Percentiles rank a stretch among this genome's conserved stretches.
Evolutionary conservation across 2,888 invertebrate genomes (phyloP).

Genomic region (Ormyrus thymus): DNA sequence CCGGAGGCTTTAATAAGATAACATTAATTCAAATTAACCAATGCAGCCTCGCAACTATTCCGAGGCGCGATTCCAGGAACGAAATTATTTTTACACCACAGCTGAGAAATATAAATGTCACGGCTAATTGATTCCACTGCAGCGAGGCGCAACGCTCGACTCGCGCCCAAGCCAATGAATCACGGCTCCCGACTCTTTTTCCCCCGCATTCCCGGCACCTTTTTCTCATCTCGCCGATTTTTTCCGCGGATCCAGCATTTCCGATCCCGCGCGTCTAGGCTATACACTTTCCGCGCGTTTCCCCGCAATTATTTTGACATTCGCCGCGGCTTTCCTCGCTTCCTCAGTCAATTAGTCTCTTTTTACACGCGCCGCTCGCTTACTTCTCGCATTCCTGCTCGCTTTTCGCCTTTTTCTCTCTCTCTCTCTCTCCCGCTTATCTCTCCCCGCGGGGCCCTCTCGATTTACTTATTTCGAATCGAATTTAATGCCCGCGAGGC

Average conservation of each 20-base stretch:
- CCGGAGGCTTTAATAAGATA: too few species aligned
- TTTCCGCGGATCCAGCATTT: too few species aligned
- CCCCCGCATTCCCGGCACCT: neutral
- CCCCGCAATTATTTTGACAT: slow-evolving; percentile 45
- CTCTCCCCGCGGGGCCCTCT: slow-evolving; percentile 24
- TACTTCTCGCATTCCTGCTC: slow-evolving; percentile 40
- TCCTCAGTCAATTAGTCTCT: slow-evolving; percentile 47
- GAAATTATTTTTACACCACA: too few species aligned
- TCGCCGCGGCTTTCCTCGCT: slow-evolving; percentile 32
- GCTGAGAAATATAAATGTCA: neutral
- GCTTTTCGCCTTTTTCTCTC: slow-evolving; percentile 14
- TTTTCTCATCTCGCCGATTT: too few species aligned
- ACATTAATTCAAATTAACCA: too few species aligned
- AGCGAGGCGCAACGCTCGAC: neutral
- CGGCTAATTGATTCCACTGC: neutral
- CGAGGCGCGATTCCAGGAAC: too few species aligned
- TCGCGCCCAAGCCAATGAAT: too few species aligned
- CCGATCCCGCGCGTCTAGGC: too few species aligned
- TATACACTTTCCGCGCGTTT: slow-evolving; percentile 5
- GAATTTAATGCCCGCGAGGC: slow-evolving; percentile 30
- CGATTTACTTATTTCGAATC: slow-evolving; percentile 38
- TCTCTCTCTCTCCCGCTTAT: slow-evolving; percentile 36
- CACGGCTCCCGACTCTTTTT: neutral
- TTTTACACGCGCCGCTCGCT: slow-evolving; percentile 33
- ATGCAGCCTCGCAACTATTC: too few species aligned